A percentile compares a stretch with the other conserved stretches of the same genome.
These are phyloP conservation scores for Ochropleura plecta DNA, from an alignment of 2,888 invertebrate genomes.

Conservation along the genomic window DNA sequence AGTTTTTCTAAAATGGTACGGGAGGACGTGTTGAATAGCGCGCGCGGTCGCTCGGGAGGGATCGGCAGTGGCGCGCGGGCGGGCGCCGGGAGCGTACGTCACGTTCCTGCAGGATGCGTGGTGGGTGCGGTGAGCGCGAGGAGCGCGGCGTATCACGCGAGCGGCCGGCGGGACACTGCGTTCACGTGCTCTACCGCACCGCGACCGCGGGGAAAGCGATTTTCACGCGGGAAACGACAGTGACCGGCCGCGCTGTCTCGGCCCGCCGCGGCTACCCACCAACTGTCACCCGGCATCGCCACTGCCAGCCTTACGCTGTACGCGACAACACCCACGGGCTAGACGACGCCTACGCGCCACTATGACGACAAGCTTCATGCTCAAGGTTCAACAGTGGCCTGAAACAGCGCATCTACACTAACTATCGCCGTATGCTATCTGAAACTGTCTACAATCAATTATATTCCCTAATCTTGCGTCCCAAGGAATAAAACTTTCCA, in stretches of 20 bases:
- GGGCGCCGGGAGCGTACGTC: constrained; percentile 82
- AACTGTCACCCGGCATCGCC: constrained; percentile 79
- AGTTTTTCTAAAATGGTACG: constrained; percentile 77
- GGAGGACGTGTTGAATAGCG: constrained; percentile 66
- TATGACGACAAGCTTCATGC: constrained; percentile 33
- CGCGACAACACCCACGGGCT: constrained; percentile 51
- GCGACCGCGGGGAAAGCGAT: constrained; percentile 88
- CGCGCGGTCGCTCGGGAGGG: constrained; percentile 72
- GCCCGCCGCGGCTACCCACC: constrained; percentile 80
- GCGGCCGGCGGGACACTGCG: constrained; percentile 90
- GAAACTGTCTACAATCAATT: constrained; percentile 5
- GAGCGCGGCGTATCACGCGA: constrained; percentile 88
- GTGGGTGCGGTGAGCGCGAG: constrained; percentile 72
- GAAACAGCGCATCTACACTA: constrained; percentile 10
- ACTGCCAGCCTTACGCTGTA: constrained; percentile 39
- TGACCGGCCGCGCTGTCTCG: constrained; percentile 87
- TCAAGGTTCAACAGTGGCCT: constrained; percentile 21
- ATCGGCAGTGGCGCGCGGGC: constrained; percentile 82
- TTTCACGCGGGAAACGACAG: constrained; percentile 89
- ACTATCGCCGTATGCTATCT: constrained; percentile 8
- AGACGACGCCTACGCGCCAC: constrained; percentile 52
- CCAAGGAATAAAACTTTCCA: constrained; percentile 22
- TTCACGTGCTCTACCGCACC: constrained; percentile 84
- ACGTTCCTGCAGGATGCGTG: constrained; percentile 74
- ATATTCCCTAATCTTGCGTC: constrained; percentile 10